Evolutionary conservation across 2,888 invertebrate genomes (phyloP).

Genomic region (Malthinus seriepunctatus): DNA sequence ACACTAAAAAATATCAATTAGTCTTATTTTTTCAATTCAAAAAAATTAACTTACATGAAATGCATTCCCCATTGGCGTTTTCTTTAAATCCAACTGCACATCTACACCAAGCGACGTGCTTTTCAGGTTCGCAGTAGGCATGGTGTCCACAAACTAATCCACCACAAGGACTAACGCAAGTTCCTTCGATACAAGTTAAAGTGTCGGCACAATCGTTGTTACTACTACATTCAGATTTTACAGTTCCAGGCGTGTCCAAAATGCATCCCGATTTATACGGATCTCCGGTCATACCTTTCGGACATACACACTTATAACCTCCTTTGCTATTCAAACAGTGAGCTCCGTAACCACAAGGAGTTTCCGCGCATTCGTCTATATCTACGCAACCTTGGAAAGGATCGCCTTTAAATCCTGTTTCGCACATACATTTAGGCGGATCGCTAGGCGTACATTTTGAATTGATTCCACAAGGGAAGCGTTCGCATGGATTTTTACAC

Average conservation of each 20-base stretch:
- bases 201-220: conserved; percentile 82
- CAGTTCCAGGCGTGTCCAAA: conserved; percentile 58
- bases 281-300: conserved; percentile 81
- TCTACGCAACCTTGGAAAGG: conserved; percentile 83
- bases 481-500: conserved; percentile 91
- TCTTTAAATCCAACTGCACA: conserved; percentile 83
- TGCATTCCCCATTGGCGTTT: conserved; percentile 78
- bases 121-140: conserved; percentile 85
- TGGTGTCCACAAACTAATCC: conserved; percentile 79
- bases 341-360: conserved; percentile 86
- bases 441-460: conserved; percentile 88
- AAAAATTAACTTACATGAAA: conserved; percentile 67
- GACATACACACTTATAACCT: conserved; percentile 84
- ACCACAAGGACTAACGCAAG: conserved; percentile 81
- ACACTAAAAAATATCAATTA: conserved; percentile 59
- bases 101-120: conserved; percentile 87
- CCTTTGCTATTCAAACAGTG: conserved; percentile 87
- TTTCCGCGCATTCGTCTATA: conserved; percentile 82
- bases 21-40: neutral
- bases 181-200: conserved; percentile 76
- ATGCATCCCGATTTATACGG: conserved; percentile 82
- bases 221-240: conserved; percentile 67
- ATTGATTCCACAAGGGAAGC: conserved; percentile 87
- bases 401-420: conserved; percentile 84
- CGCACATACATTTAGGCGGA: conserved; percentile 88